These are phyloP conservation scores for Trypoxylus dichotomus DNA, from an alignment of 1,140 invertebrate species.

Conservation along the genomic window DNA sequence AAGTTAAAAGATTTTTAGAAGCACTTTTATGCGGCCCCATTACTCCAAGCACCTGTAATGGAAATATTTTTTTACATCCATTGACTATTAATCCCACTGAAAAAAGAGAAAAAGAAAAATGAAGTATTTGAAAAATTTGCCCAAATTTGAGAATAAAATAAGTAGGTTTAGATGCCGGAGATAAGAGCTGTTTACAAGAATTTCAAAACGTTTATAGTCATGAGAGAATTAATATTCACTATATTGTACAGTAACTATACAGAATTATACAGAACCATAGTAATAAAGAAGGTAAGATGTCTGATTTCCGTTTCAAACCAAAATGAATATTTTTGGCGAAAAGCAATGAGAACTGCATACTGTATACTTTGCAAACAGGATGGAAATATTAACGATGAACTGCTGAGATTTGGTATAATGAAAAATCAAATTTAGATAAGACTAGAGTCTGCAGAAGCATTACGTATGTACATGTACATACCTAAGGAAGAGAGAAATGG, in stretches of 20 bases:
- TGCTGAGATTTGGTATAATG: too few relatives aligned
- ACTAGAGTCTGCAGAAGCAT: too few relatives aligned
- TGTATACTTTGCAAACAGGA: too few relatives aligned
- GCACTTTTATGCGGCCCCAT: slow-evolving; percentile 51
- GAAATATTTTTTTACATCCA: slow-evolving; percentile 51
- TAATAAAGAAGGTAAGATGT: too few relatives aligned
- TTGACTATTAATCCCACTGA: slow-evolving; percentile 51
- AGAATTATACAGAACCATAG: neutral
- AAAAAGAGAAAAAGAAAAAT: slow-evolving; percentile 45
- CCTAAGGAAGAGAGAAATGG: neutral
- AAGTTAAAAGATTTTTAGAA: slow-evolving; percentile 37
- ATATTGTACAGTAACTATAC: neutral
- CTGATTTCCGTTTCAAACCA: too few relatives aligned
- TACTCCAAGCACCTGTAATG: slow-evolving; percentile 43
- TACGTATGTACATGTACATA: too few relatives aligned
- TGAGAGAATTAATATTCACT: neutral
- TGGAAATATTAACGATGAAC: too few relatives aligned
- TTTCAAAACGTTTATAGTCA: neutral
- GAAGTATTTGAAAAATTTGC: slow-evolving; percentile 44
- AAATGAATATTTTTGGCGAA: too few relatives aligned
- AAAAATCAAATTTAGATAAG: too few relatives aligned
- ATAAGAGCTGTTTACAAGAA: neutral
- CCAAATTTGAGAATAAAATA: neutral
- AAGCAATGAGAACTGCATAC: too few relatives aligned
- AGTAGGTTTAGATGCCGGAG: neutral